phyloP scores from a whole-genome alignment of 2,888 invertebrate genomes.

The Digitonthophagus gazella region DNA sequence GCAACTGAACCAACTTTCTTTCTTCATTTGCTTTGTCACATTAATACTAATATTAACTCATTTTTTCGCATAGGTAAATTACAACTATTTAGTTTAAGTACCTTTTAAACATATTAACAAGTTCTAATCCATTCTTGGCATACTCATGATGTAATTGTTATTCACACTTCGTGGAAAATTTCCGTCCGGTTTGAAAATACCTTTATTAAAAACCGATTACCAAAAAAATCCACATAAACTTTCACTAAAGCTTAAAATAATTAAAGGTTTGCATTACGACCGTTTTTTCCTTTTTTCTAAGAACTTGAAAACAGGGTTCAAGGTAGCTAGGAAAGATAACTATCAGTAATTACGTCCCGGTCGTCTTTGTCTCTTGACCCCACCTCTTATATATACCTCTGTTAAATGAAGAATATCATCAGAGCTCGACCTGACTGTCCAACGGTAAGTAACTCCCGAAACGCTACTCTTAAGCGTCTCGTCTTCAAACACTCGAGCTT shows the following conservation, averaged over 20 bases:
- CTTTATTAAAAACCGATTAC: conserved; percentile 7
- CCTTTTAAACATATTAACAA: too few species aligned
- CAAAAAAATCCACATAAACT: conserved; percentile 26
- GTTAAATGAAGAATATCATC: conserved; percentile 29
- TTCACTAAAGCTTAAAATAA: conserved; percentile 30
- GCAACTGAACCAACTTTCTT: background rate
- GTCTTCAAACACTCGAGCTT: conserved; percentile 1
- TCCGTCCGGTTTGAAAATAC: background rate
- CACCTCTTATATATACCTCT: conserved; percentile 35
- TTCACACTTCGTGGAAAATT: background rate
- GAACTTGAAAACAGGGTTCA: conserved; percentile 36
- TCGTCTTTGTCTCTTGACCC: conserved; percentile 36
- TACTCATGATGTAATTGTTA: conserved; percentile 19
- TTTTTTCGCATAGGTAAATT: too few species aligned
- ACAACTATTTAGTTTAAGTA: too few species aligned
- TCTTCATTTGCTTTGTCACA: background rate
- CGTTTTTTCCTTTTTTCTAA: conserved; percentile 26
- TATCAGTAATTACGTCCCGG: conserved; percentile 31
- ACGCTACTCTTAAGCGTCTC: background rate
- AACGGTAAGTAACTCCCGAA: conserved; percentile 26
- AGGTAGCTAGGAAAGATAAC: conserved; percentile 34
- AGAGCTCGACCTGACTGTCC: conserved; percentile 28
- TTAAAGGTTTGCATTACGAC: conserved; percentile 19
- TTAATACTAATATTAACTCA: too few species aligned
- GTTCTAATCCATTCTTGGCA: too few species aligned